Percentiles rank a stretch among this genome's conserved stretches.
Evolutionary conservation across 92 coral and sea anemone species (phyloP).

Genomic region (Paragorgia papillata): DNA sequence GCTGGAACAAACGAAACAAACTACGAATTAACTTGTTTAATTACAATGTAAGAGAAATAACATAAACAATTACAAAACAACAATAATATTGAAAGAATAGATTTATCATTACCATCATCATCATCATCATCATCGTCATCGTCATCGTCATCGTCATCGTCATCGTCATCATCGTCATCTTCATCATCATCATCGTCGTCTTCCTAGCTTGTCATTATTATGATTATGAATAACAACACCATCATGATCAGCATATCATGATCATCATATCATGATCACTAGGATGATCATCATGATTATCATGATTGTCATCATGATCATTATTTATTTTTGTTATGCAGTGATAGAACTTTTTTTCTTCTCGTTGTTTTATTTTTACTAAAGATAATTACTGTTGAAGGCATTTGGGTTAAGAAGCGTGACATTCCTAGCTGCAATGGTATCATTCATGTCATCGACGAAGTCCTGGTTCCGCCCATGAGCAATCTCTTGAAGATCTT

Average conservation of each 20-base stretch:
- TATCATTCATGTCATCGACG: slow-evolving; percentile 76
- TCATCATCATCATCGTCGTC: too few relatives aligned
- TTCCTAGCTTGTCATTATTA: too few relatives aligned
- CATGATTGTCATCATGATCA: too few relatives aligned
- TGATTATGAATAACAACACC: too few relatives aligned
- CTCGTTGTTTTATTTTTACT: neutral
- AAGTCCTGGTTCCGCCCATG: slow-evolving; percentile 62
- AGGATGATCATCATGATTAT: too few relatives aligned
- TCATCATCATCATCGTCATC: too few relatives aligned
- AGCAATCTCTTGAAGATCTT: slow-evolving; percentile 66
- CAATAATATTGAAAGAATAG: neutral
- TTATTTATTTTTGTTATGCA: neutral
- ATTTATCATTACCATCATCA: neutral
- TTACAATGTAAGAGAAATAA: slow-evolving; percentile 70
- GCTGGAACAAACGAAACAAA: slow-evolving; percentile 49
- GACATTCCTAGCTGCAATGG: slow-evolving; percentile 74
- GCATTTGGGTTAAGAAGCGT: slow-evolving; percentile 64
- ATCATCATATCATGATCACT: too few relatives aligned
- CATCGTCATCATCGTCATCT: too few relatives aligned
- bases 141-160: too few relatives aligned
- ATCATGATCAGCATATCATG: too few relatives aligned
- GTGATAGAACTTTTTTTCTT: neutral
- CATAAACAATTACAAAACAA: neutral
- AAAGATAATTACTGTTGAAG: slow-evolving; percentile 76
- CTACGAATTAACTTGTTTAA: slow-evolving; percentile 75